phyloP scores from a whole-genome alignment of 2,113 vertebrate genomes.

The Balaeniceps rex region DNA sequence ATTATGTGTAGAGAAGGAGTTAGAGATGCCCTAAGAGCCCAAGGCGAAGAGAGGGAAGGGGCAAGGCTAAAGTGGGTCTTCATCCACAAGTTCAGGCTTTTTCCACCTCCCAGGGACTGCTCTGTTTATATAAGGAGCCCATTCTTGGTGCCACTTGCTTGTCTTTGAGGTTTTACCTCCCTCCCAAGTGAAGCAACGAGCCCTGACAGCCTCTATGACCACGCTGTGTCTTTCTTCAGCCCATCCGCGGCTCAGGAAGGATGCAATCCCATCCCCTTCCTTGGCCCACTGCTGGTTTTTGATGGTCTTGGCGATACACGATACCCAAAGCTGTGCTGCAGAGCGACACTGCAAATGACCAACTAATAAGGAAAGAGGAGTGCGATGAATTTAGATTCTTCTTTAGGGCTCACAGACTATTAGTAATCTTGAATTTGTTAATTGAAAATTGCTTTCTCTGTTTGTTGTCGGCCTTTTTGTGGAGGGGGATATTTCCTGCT shows the following conservation, averaged over 20 bases:
- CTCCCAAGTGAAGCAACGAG: not conserved
- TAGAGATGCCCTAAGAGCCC: not conserved
- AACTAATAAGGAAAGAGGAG: not conserved
- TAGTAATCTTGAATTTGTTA: constrained; percentile 43
- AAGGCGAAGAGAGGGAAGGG: not conserved
- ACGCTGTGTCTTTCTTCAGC: fast-evolving
- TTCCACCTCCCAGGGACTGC: not conserved
- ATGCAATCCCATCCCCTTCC: not conserved
- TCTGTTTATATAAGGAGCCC: not conserved
- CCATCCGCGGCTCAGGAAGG: not conserved
- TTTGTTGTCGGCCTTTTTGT: constrained; percentile 39
- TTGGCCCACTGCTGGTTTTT: not conserved
- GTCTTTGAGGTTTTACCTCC: not conserved
- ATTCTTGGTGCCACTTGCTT: not conserved
- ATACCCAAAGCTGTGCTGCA: not conserved
- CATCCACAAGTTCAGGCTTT: not conserved
- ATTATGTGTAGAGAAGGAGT: not conserved
- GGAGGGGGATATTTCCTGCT: constrained; percentile 48
- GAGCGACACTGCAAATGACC: not conserved
- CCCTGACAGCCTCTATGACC: not conserved
- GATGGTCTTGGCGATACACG: not conserved
- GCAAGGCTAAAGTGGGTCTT: not conserved
- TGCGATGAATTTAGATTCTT: not conserved
- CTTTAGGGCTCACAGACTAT: constrained; percentile 25
- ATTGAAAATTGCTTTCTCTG: constrained; percentile 57